Base-by-base conservation (phyloP, 2,113 vertebrate species). In the Orycteropus afer region DNA sequence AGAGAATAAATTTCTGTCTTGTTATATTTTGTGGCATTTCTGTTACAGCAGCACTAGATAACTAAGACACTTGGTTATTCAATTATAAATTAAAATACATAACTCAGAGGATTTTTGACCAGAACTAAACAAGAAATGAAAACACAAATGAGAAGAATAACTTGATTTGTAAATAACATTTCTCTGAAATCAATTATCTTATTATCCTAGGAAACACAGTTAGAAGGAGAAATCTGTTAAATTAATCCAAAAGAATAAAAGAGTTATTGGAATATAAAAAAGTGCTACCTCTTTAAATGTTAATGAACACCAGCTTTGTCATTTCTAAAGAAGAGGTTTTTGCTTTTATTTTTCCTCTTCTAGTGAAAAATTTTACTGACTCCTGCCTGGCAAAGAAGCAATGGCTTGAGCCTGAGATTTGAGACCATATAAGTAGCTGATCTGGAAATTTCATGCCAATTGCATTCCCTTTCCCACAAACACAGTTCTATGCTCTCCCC, bases 101-200 rank as follows among this genome's bases (percentile, higher is more conserved):
- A 89, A 79, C 67, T 96, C 76, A 94, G 55, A 94, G 76, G 37
- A 92, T 90, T 96, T 97, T 84, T 89, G 73, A 93, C 71, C 86
- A 95, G 76, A 95, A 92, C 76, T 91, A 96, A 96, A 51, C 45
- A 96, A 97, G 95, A 97, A 96, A 97, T 93, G 94, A 96, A 96
- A 95, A 95, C 90, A 93, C 76, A 92, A 97, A 96, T 29, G 51
- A 96, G 98, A 98, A 97, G 40, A 97, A 97, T 98, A 97, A 97
- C 76, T 95, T 97, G 96, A 98, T 98, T 98, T 98, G 97, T 97
- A 98, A 98, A 98, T 98, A 98, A 97, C 97, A 97, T 34, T 87
- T 96, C 93, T 97, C 97, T 97, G 96, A 97, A 98, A 97, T 98
- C 97, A 98, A 98, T 98, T 98, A 98, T 98, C 96, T 97, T 89